Evolutionary conservation across 2,888 invertebrate genomes (phyloP).

Genomic region (Eupithecia centaureata): DNA sequence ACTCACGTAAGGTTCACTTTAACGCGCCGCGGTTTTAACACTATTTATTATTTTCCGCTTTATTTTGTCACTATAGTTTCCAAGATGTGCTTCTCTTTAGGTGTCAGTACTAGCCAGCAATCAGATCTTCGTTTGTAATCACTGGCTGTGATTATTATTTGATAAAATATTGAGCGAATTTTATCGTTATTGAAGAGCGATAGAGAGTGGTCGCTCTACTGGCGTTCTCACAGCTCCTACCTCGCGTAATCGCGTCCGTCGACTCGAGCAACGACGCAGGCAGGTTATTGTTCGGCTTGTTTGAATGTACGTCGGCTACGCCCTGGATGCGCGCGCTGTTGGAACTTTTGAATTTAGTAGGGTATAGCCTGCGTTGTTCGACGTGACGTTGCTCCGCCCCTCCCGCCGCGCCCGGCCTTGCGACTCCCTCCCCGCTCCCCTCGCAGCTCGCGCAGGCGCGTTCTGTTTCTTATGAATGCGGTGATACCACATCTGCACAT

Average conservation of each 20-base stretch:
- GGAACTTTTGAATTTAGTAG: slow-evolving; percentile 65
- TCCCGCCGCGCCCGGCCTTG: slow-evolving; percentile 76
- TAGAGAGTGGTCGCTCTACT: slow-evolving; percentile 71
- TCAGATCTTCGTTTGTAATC: slow-evolving; percentile 25
- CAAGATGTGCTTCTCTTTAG: slow-evolving; percentile 44
- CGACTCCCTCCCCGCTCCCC: slow-evolving; percentile 72
- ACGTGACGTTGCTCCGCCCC: slow-evolving; percentile 77
- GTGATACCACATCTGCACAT: slow-evolving; percentile 64
- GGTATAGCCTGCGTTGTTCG: slow-evolving; percentile 76
- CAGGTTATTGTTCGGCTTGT: slow-evolving; percentile 66
- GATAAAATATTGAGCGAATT: slow-evolving; percentile 57
- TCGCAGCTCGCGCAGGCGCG: slow-evolving; percentile 76
- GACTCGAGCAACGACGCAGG: slow-evolving; percentile 76
- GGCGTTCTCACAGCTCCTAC: slow-evolving; percentile 71
- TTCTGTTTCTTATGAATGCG: slow-evolving; percentile 68
- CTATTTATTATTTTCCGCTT: slow-evolving; percentile 80
- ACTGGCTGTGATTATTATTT: slow-evolving; percentile 47
- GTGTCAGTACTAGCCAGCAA: slow-evolving; percentile 47
- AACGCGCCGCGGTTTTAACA: slow-evolving; percentile 67
- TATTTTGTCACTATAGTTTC: slow-evolving; percentile 73
- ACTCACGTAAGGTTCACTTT: slow-evolving; percentile 65
- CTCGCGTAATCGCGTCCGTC: slow-evolving; percentile 79
- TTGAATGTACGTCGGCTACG: slow-evolving; percentile 44
- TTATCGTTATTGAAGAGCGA: slow-evolving; percentile 53
- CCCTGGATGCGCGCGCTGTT: slow-evolving; percentile 35